Evolutionary conservation across 2,888 invertebrate species (phyloP).

Genomic region (Cerastis leucographa): DNA sequence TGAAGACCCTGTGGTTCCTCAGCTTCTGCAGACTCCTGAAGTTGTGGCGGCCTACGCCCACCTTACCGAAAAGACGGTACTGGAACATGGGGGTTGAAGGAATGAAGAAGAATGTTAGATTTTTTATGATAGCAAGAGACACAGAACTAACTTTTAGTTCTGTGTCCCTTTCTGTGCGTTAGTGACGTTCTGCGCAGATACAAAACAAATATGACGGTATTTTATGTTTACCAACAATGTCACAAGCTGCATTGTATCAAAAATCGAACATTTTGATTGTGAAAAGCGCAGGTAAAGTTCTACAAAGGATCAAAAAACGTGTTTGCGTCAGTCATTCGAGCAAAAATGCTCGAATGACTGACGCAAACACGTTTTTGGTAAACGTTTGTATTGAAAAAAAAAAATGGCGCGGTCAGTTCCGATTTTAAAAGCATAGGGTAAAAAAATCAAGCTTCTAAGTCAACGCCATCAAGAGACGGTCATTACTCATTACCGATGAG

Average conservation of each 20-base stretch:
- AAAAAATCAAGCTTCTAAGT: neutral
- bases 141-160: neutral
- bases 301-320: no score
- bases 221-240: no score
- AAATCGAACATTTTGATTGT: no score
- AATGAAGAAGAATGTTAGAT: neutral
- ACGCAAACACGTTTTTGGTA: neutral
- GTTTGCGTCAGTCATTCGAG: no score
- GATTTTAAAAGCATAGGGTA: neutral
- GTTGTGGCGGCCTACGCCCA: conserved; percentile 82
- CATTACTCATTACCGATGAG: neutral
- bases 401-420: neutral
- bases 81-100: conserved; percentile 57
- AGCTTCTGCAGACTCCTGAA: conserved; percentile 83
- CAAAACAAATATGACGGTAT: no score
- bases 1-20: conserved; percentile 76
- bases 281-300: no score
- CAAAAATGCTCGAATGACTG: no score
- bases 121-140: neutral
- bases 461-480: neutral
- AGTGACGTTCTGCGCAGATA: no score
- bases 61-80: conserved; percentile 80
- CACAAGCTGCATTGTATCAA: no score
- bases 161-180: no score
- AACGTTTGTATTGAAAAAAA: neutral